These are phyloP conservation scores for Argopecten irradians DNA, from an alignment of 1,140 invertebrate species.

Conservation along the genomic window DNA sequence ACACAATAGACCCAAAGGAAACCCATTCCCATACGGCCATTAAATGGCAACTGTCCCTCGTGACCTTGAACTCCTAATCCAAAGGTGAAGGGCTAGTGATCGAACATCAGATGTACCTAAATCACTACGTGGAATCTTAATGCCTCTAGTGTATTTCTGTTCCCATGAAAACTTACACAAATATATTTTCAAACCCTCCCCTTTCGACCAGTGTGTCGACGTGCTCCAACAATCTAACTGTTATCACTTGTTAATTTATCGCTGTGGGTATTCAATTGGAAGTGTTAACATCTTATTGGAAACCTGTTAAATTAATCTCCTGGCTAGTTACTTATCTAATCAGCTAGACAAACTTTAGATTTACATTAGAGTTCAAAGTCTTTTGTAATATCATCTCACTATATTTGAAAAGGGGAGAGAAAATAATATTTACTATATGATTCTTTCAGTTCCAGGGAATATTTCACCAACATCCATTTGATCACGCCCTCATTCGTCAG, in stretches of 20 bases:
- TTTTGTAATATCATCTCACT: no score
- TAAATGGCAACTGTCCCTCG: no score
- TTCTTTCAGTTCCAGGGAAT: not conserved
- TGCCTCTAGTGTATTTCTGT: no score
- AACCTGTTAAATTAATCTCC: not conserved
- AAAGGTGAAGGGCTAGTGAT: no score
- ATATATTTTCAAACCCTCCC: not conserved
- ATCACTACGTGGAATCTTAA: no score
- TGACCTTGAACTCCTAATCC: no score
- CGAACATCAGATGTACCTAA: no score
- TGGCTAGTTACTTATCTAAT: not conserved
- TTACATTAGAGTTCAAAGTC: not conserved
- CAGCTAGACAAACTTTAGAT: no score
- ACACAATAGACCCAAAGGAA: no score
- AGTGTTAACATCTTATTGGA: constrained; percentile 17
- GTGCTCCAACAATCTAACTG: not conserved
- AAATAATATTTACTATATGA: not conserved
- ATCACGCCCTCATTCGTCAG: not conserved
- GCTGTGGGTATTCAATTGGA: not conserved
- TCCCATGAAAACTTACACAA: no score
- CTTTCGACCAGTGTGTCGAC: not conserved
- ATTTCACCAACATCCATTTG: not conserved
- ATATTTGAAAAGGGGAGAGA: no score
- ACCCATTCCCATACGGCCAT: no score
- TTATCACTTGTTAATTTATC: not conserved